A percentile compares a stretch with the other conserved stretches of the same genome.
Evolutionary conservation across 1,140 invertebrate genomes (phyloP).

Genomic region (Pseudoatta argentina): DNA sequence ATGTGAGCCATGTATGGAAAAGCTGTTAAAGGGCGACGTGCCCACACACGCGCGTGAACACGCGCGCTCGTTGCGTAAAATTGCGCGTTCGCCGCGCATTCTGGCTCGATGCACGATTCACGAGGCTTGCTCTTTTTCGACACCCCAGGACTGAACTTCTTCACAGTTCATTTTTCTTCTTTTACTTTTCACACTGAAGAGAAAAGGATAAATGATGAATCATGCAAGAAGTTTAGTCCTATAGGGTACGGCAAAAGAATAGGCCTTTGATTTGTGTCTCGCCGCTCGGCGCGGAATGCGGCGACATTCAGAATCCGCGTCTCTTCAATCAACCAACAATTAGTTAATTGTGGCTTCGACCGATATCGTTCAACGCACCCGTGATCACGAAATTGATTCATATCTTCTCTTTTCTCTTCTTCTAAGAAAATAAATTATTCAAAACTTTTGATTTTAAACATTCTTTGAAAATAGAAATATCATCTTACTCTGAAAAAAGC

Average conservation of each 20-base stretch:
- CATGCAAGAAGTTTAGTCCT: too few species aligned
- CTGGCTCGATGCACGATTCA: background rate
- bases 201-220: too few species aligned
- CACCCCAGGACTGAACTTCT: too few species aligned
- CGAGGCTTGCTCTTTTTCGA: too few species aligned
- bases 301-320: too few species aligned
- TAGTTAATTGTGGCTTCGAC: background rate
- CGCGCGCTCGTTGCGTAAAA: background rate
- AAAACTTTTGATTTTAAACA: background rate
- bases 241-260: too few species aligned
- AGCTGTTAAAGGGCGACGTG: background rate
- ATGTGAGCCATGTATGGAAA: background rate
- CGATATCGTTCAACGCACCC: background rate
- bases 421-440: background rate
- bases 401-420: background rate
- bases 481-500: background rate
- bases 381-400: background rate
- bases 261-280: background rate
- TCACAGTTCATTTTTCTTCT: too few species aligned
- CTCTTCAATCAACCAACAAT: conserved; percentile 8
- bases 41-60: background rate
- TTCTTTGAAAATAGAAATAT: background rate
- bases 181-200: too few species aligned
- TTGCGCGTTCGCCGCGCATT: background rate
- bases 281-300: background rate